Conservation (phyloP, 2,113 vertebrate species). For the Osmerus eperlanus region DNA sequence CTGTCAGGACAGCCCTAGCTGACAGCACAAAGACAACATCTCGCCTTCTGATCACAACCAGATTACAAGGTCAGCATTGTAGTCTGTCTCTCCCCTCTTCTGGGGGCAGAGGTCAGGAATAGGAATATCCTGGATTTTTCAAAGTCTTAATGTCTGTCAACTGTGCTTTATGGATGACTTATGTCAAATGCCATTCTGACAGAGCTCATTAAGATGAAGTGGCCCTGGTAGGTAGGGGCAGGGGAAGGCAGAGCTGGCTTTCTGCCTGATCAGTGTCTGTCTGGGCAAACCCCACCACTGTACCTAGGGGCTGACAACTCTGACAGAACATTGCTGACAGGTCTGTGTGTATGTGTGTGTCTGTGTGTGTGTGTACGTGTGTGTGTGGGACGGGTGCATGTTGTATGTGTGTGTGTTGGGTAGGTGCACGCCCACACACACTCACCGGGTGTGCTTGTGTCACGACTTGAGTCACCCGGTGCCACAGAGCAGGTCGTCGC, state of each 20-base stretch:
- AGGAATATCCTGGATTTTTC: slow-evolving; percentile 48
- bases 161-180: slow-evolving; percentile 68
- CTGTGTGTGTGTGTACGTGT: slow-evolving; percentile 5
- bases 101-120: slow-evolving; percentile 23
- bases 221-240: slow-evolving; percentile 57
- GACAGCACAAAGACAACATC: not conserved
- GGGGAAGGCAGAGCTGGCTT: slow-evolving; percentile 59
- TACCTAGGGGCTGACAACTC: slow-evolving; percentile 60
- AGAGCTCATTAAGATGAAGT: slow-evolving; percentile 71
- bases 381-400: not conserved
- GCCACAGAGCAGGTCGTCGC: slow-evolving; percentile 60
- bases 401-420: not conserved
- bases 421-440: too few relatives aligned
- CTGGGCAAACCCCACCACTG: slow-evolving; percentile 19
- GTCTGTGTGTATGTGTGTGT: slow-evolving; percentile 20
- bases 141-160: slow-evolving; percentile 63
- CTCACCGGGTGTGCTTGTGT: slow-evolving; percentile 35
- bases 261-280: slow-evolving; percentile 63
- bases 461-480: slow-evolving; percentile 56
- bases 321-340: slow-evolving; percentile 68
- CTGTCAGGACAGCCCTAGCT: not conserved
- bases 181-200: slow-evolving; percentile 76
- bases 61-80: slow-evolving; percentile 15
- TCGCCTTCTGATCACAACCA: not conserved
- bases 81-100: slow-evolving; percentile 13